These are phyloP conservation scores for Hystrix cristata DNA, from an alignment of 2,113 vertebrate genomes.

Conservation along the genomic window DNA sequence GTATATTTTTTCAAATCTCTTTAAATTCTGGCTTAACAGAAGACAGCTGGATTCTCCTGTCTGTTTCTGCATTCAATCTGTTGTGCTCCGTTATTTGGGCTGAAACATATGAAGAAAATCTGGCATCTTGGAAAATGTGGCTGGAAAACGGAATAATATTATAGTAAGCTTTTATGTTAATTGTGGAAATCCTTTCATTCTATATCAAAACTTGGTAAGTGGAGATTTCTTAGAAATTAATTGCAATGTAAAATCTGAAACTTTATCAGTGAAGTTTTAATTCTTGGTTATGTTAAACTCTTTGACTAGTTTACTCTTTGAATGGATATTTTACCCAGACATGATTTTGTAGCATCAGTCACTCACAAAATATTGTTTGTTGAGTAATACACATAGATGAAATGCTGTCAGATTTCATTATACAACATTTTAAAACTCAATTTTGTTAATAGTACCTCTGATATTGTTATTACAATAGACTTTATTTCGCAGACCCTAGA, in stretches of 20 bases:
- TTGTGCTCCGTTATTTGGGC: not conserved
- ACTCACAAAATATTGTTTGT: slow-evolving; percentile 4
- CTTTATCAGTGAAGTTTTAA: slow-evolving; percentile 20
- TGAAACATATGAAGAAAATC: slow-evolving; percentile 38
- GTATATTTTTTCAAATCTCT: slow-evolving; percentile 41
- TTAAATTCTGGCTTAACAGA: not conserved
- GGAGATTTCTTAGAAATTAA: slow-evolving; percentile 32
- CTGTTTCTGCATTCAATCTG: slow-evolving; percentile 29
- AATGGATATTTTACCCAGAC: not conserved
- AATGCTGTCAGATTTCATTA: slow-evolving; percentile 1
- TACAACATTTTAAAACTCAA: not conserved
- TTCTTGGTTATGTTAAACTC: not conserved
- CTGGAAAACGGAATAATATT: not conserved
- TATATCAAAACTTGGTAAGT: not conserved
- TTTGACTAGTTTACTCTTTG: not conserved
- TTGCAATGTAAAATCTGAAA: not conserved
- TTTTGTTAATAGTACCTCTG: not conserved
- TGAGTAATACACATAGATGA: not conserved
- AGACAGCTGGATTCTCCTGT: not conserved
- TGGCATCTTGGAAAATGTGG: not conserved
- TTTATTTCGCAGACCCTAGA: not conserved
- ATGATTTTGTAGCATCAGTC: not conserved
- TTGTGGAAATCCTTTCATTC: not conserved
- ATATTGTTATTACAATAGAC: not conserved
- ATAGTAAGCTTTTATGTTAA: not conserved